Percentiles rank a stretch among this genome's conserved stretches.
Conservation (phyloP, 2,113 vertebrate genomes). For the Platichthys stellatus region DNA sequence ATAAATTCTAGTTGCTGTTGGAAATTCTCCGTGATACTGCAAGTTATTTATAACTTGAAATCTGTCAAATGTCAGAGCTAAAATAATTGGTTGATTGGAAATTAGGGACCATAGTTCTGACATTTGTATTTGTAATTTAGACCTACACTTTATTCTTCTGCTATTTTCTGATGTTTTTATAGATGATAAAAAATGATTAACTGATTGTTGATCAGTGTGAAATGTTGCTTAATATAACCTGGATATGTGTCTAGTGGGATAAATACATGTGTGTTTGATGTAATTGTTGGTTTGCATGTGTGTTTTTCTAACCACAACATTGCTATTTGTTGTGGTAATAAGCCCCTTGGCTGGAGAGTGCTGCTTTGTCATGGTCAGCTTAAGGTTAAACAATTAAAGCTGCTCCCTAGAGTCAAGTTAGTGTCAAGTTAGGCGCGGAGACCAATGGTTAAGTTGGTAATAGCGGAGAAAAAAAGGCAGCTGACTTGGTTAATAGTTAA, state of each 20-base stretch:
- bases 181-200: too few species aligned
- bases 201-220: too few species aligned
- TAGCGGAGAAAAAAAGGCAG: conserved; percentile 5
- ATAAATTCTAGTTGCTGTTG: not conserved
- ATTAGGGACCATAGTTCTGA: too few species aligned
- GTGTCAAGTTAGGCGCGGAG: conserved; percentile 63
- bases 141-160: too few species aligned
- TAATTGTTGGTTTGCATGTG: not conserved
- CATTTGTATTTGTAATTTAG: too few species aligned
- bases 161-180: too few species aligned
- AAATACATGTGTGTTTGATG: not conserved
- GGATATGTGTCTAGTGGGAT: too few species aligned
- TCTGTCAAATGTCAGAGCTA: too few species aligned
- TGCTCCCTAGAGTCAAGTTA: conserved; percentile 61
- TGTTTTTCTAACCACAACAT: conserved; percentile 14
- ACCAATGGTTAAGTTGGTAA: conserved; percentile 44
- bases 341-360: conserved; percentile 62
- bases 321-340: conserved; percentile 53
- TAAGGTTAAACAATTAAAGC: conserved; percentile 71
- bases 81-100: too few species aligned
- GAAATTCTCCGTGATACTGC: not conserved
- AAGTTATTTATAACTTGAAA: not conserved
- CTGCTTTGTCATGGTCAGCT: conserved; percentile 73
- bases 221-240: too few species aligned
- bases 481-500: conserved; percentile 49